Base-by-base conservation (phyloP, 2,888 invertebrate genomes). In the Pardosa pseudoannulata region DNA sequence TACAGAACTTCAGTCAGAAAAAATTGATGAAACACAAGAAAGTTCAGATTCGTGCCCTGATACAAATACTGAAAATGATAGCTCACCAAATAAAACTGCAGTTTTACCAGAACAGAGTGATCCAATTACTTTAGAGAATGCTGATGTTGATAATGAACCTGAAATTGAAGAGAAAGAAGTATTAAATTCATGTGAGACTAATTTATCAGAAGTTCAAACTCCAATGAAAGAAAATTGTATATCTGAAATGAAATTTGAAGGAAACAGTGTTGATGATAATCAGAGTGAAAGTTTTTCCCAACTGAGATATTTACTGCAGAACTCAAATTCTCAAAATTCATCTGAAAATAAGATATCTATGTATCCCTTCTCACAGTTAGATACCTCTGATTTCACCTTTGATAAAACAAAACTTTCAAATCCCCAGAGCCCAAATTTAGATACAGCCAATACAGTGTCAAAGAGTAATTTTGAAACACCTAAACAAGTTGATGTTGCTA, bases 241-340 rank as follows among this genome's bases (percentile, higher is more conserved):
- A 56, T 23, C 56, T 23, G 23, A 23, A 6, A 1, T 56, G 19
- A 19, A 56, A 23, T 56, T 23, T 23, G 56, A 23, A 3, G 56
- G 23, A 56, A 56, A 11, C 11, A 23, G 56, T 23, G 5, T 19
- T 3, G 56, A 56, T 46, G 9, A 46, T 2, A 46, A 46, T 16
- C 5, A 56, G 11, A 11, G 13, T 3, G 11, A 23, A 28, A 70
- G 23, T 67, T 78, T 78, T 68, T 85, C 83, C 13, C 83, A 85
- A 23, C 64, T 85, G 29, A 70, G 83, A 23, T 85, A 79, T 41
- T 72, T 85, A 23, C 36, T 85, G 19, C 72, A 85, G 62, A 85
- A 67, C 9, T 67, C 56, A 11, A 78, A n/a, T n/a, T 32, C 32
- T 27, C 23, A 36, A 13, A 41, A 31, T 1, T 27, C 39, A 9